Conservation (phyloP, 1,140 invertebrate species). For the Mercenaria mercenaria region DNA sequence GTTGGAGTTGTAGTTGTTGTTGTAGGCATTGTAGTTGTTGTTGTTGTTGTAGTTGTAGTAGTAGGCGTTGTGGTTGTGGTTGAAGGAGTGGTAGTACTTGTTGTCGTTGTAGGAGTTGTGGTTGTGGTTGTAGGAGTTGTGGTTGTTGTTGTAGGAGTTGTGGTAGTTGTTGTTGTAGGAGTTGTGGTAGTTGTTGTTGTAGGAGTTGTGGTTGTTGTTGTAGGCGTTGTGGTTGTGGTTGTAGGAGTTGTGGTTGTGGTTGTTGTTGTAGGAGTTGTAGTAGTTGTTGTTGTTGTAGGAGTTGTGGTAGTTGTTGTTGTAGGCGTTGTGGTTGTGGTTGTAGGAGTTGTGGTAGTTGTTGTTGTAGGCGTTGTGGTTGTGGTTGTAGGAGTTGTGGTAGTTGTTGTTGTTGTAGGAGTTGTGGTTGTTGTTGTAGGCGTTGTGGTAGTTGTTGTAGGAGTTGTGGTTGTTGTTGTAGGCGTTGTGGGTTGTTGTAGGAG, state of each 20-base stretch:
- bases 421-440: constrained; percentile 16
- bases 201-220: constrained; percentile 20
- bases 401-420: neutral
- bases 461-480: neutral
- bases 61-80: constrained; percentile 1
- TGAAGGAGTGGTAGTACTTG: neutral
- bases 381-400: neutral
- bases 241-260: neutral
- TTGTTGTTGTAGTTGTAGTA: neutral
- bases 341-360: neutral
- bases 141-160: neutral
- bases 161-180: neutral
- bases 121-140: constrained; percentile 4
- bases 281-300: neutral
- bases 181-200: neutral
- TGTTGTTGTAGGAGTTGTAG: neutral
- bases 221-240: neutral
- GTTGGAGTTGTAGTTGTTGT: neutral
- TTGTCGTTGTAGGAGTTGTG: neutral
- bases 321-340: constrained; percentile 1
- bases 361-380: neutral
- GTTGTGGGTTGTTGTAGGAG: neutral
- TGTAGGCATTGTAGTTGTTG: neutral
- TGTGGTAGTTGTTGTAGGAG: neutral
- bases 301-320: neutral